Evolutionary conservation across 2,888 invertebrate genomes (phyloP).

Genomic region (Erynnis tages): DNA sequence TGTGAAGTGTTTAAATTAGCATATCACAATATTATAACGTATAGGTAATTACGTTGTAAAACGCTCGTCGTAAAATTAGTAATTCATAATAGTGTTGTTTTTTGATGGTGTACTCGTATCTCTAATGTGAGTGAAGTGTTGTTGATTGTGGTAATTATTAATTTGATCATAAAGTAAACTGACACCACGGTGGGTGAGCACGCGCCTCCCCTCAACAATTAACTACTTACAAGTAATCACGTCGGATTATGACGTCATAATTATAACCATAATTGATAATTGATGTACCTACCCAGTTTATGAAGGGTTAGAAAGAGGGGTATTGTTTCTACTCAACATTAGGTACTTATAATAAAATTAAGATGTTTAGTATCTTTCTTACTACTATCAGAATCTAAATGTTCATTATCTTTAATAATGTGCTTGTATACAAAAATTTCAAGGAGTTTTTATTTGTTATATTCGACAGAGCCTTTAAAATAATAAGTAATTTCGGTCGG

Average conservation of each 20-base stretch:
- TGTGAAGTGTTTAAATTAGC: conserved; percentile 61
- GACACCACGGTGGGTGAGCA: conserved; percentile 57
- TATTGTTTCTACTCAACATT: too few relatives aligned
- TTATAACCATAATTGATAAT: conserved; percentile 16
- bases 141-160: conserved; percentile 64
- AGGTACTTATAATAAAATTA: too few relatives aligned
- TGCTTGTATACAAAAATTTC: too few relatives aligned
- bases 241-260: conserved; percentile 27
- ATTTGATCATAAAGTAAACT: conserved; percentile 67
- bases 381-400: too few relatives aligned
- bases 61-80: conserved; percentile 65
- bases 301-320: too few relatives aligned
- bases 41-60: conserved; percentile 67
- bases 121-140: conserved; percentile 40
- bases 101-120: conserved; percentile 77
- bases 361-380: too few relatives aligned
- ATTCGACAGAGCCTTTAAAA: too few relatives aligned
- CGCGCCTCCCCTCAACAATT: conserved; percentile 32
- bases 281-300: neutral
- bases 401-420: too few relatives aligned
- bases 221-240: conserved; percentile 26
- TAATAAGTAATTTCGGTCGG: too few relatives aligned
- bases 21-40: conserved; percentile 65
- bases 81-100: conserved; percentile 75
- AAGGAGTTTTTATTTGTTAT: too few relatives aligned